Evolutionary conservation across 1,140 invertebrate species (phyloP).

Genomic region (Bombus haemorrhoidalis): DNA sequence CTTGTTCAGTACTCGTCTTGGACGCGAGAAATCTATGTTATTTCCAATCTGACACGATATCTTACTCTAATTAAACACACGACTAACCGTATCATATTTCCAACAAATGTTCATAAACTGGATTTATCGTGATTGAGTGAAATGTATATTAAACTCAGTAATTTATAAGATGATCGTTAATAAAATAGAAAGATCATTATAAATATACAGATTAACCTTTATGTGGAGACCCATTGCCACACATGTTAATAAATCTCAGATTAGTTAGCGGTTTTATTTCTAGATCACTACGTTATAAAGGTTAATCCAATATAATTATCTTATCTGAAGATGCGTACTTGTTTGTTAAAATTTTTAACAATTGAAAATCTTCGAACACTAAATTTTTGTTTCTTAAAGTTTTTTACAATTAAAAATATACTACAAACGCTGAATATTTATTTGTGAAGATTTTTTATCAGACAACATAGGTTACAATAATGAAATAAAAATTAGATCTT

Average conservation of each 20-base stretch:
- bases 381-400: too few relatives aligned
- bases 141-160: too few relatives aligned
- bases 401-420: too few relatives aligned
- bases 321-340: too few relatives aligned
- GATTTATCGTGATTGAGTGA: neutral
- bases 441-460: too few relatives aligned
- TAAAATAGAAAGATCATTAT: neutral
- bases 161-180: neutral
- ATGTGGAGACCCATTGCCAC: neutral
- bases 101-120: neutral
- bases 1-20: neutral
- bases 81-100: too few relatives aligned
- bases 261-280: neutral
- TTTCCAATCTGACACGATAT: neutral
- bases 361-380: too few relatives aligned
- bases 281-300: neutral
- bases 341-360: too few relatives aligned
- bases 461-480: neutral
- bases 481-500: neutral
- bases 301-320: neutral
- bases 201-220: neutral
- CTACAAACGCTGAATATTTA: too few relatives aligned
- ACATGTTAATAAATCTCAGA: neutral
- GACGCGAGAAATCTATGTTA: neutral
- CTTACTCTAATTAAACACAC: neutral